Base-by-base conservation (phyloP, 2,888 invertebrate species). In the Thymelicus sylvestris region DNA sequence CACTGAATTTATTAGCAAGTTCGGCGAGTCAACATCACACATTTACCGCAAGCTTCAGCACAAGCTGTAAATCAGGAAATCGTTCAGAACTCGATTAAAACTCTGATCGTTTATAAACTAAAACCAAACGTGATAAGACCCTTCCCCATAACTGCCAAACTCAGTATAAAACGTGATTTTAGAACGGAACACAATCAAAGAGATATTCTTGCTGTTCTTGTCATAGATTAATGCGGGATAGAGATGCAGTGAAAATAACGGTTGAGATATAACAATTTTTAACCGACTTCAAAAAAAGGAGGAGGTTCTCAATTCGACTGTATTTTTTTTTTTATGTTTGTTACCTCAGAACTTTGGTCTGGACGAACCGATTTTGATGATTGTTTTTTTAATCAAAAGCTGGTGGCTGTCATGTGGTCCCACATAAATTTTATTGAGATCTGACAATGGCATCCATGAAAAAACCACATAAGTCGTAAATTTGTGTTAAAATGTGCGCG, bases 71-170 rank as follows among this genome's bases (percentile, higher is more conserved):
- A 79, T 74, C 77, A 76, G 78, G 82, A 81, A 81, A 74, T 81
- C 76, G 75, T 79, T 75, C 67, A 74, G 73, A 86, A 89, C 86
- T 87, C 88, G 85, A 89, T 90, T 88, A 84, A 86, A 90, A 89
- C 90, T 87, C 86, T 72, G 71, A 75, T 77, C 81, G 86, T 89
- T 86, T 84, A 81, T 81, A 81, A 78, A 81, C 79, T 81, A 79
- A 78, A 74, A 67, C 31, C 31, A 31, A 31, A 31, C 31, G 31
- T 31, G 31, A 31, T 31, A 31, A 31, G 3, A 31, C 71, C 74
- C 71, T 74, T 72, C 57, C 67, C 75, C 76, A 77, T 79, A 75
- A 70, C 73, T 57, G 75, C 55, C 65, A 55, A 65, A 38, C 31
- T 52, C 31, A 41, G 39, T 8, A 48, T 41, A 19, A 7, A 65